Evolutionary conservation across 2,888 invertebrate genomes (phyloP).

Genomic region (Lithosia quadra): DNA sequence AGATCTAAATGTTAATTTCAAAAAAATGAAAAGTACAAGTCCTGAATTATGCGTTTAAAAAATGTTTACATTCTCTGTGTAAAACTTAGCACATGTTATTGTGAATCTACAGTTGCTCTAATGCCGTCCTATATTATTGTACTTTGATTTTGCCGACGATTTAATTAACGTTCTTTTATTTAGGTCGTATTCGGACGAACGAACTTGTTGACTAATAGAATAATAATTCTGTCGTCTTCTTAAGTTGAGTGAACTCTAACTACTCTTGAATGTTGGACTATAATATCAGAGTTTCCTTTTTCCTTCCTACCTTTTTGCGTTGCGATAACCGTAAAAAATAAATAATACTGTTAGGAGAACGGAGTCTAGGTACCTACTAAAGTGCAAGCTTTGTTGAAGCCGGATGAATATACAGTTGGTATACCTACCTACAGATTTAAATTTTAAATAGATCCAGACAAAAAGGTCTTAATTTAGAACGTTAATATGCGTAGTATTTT

Average conservation of each 20-base stretch:
- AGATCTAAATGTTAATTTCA: too few species aligned
- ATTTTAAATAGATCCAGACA: too few species aligned
- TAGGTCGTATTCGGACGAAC: conserved; percentile 32
- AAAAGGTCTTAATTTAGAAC: too few species aligned
- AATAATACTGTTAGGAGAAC: too few species aligned
- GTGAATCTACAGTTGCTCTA: conserved; percentile 18
- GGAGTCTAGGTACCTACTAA: too few species aligned
- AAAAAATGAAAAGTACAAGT: neutral
- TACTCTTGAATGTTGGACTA: neutral
- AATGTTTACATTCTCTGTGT: neutral
- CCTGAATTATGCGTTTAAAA: neutral
- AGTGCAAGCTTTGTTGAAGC: too few species aligned
- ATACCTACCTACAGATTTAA: too few species aligned
- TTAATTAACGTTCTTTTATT: conserved; percentile 43
- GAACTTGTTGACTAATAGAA: conserved; percentile 29
- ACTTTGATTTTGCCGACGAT: conserved; percentile 48
- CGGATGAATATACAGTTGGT: too few species aligned
- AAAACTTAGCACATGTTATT: conserved; percentile 47
- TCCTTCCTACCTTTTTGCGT: too few species aligned
- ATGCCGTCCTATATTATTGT: conserved; percentile 19
- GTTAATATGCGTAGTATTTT: too few species aligned
- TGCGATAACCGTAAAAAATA: too few species aligned
- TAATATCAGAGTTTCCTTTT: neutral
- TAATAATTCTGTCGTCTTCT: neutral
- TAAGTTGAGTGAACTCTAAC: neutral